phyloP scores from a whole-genome alignment of 2,113 vertebrate species.

The Gobius niger region DNA sequence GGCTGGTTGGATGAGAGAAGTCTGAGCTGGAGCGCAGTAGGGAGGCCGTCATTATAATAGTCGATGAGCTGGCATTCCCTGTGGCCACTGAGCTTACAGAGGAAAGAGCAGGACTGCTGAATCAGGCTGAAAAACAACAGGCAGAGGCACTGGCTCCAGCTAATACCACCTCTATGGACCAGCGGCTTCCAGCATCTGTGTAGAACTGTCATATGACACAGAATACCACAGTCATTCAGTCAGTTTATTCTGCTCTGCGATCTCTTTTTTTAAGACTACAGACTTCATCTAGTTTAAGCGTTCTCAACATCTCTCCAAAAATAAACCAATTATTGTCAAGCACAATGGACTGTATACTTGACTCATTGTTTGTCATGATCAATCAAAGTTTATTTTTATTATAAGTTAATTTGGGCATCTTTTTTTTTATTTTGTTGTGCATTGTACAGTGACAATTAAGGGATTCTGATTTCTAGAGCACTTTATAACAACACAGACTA shows the following conservation, averaged over 20 bases:
- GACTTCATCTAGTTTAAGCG: too few species aligned
- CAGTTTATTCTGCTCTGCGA: not conserved
- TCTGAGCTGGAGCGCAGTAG: constrained; percentile 37
- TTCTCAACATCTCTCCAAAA: too few species aligned
- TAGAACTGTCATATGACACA: constrained; percentile 19
- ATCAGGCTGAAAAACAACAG: constrained; percentile 73
- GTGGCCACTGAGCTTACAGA: constrained; percentile 68
- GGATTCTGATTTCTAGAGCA: too few species aligned
- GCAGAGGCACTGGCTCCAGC: constrained; percentile 51
- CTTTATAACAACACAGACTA: too few species aligned
- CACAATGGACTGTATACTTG: too few species aligned
- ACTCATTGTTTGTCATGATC: too few species aligned
- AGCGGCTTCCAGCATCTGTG: constrained; percentile 35
- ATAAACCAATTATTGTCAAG: too few species aligned
- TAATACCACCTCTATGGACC: constrained; percentile 56
- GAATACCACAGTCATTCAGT: not conserved
- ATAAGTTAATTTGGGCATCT: too few species aligned
- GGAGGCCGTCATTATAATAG: constrained; percentile 69
- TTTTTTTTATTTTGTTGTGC: too few species aligned
- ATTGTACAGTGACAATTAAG: too few species aligned
- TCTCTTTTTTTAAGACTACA: too few species aligned
- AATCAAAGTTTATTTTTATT: too few species aligned
- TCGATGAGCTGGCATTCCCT: constrained; percentile 80
- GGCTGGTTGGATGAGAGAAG: constrained; percentile 39
- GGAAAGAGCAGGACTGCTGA: constrained; percentile 75